Evolutionary conservation across 1,140 invertebrate species (phyloP).

Genomic region (Xylocopa sonorina): DNA sequence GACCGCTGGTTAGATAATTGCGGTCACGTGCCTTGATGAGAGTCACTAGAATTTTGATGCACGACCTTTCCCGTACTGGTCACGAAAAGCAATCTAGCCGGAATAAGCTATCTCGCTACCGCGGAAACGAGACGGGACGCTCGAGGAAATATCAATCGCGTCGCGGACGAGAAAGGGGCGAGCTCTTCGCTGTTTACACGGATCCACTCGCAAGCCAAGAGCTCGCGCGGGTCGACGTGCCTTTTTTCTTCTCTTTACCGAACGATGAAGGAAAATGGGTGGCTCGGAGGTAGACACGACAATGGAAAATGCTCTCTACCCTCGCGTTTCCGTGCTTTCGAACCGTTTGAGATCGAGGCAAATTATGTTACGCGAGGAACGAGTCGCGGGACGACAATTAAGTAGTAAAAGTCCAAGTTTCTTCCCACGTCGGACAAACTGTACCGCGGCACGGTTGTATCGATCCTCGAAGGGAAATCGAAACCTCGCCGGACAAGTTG

Average conservation of each 20-base stretch:
- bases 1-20: slow-evolving; percentile 20
- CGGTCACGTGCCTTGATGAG: slow-evolving; percentile 12
- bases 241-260: too few relatives aligned
- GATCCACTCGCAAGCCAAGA: slow-evolving; percentile 3
- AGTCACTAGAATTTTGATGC: slow-evolving; percentile 18
- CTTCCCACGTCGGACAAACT: not conserved
- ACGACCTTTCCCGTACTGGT: slow-evolving; percentile 3
- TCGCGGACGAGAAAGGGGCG: not conserved
- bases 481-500: slow-evolving; percentile 14
- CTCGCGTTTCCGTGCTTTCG: not conserved
- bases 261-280: not conserved
- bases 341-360: not conserved
- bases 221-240: not conserved
- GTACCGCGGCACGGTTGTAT: not conserved
- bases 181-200: slow-evolving; percentile 5
- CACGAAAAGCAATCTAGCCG: slow-evolving; percentile 34
- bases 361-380: not conserved
- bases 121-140: slow-evolving; percentile 28
- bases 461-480: slow-evolving; percentile 31
- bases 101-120: not conserved
- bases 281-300: not conserved
- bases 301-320: not conserved
- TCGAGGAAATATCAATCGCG: slow-evolving; percentile 37
- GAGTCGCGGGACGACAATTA: not conserved
- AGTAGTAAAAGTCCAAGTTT: not conserved